Conservation (phyloP, 1,140 invertebrate genomes). For the Araneus ventricosus region DNA sequence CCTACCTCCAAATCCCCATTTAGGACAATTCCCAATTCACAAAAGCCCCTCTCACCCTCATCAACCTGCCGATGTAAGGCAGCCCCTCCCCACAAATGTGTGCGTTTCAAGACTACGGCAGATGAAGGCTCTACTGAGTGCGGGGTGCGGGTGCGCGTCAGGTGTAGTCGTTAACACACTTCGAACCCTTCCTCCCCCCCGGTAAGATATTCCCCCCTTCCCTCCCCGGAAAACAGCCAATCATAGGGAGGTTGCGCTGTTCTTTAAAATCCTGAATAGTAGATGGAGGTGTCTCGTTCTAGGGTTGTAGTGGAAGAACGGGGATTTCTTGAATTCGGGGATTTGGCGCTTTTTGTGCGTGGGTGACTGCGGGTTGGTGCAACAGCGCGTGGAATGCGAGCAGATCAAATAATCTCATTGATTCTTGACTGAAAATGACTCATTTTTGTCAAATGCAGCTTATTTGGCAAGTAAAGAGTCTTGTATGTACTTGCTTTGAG, state of each 20-base stretch:
- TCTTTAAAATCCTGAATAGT: slow-evolving; percentile 57
- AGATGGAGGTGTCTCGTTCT: slow-evolving; percentile 50
- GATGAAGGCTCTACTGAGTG: slow-evolving; percentile 12
- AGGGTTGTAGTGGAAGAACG: slow-evolving; percentile 43
- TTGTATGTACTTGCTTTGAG: too few relatives aligned
- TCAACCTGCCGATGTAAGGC: slow-evolving; percentile 39
- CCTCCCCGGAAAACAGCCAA: slow-evolving; percentile 61
- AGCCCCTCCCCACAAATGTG: slow-evolving; percentile 39
- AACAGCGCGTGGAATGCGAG: not conserved
- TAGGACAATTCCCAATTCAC: slow-evolving; percentile 70
- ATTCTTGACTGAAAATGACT: not conserved
- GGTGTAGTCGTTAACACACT: slow-evolving; percentile 63
- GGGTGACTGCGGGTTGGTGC: not conserved
- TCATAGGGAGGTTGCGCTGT: slow-evolving; percentile 59
- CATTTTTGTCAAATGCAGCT: not conserved
- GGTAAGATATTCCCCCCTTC: slow-evolving; percentile 14
- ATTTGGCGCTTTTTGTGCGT: slow-evolving; percentile 19
- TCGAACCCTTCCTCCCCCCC: not conserved
- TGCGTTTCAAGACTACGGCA: slow-evolving; percentile 66
- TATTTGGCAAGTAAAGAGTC: too few relatives aligned
- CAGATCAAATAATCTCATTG: not conserved
- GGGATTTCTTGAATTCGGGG: slow-evolving; percentile 27
- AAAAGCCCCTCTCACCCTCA: slow-evolving; percentile 56
- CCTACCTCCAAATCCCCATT: slow-evolving; percentile 25
- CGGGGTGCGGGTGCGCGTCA: not conserved